Base-by-base conservation (phyloP, 2,888 invertebrate species). In the Cetonia aurata region DNA sequence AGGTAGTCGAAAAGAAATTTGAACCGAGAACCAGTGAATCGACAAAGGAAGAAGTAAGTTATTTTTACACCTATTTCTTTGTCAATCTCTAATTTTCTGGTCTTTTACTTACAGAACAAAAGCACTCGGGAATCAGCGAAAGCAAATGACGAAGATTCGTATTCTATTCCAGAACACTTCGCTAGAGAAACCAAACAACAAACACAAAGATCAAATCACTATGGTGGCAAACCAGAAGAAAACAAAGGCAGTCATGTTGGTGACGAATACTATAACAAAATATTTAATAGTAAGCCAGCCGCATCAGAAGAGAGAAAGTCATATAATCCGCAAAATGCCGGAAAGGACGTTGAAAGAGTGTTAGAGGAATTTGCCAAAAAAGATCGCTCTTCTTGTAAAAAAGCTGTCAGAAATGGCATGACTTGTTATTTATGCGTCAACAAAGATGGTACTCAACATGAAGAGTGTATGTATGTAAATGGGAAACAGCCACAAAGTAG, bases 381-480 rank as follows among this genome's bases (percentile, higher is more conserved):
- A 81, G 92, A 93, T 78, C 86, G 92, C 75, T 89, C 91, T 31
- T 86, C 89, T 8, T 93, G 93, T 80, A 90, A 91, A 78, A 91
- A 91, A 81, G 87, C 91, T 0, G 87, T 89, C 73, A 91, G 91
- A 78, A 90, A 92, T 75, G 91, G 91, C 48, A 92, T 93, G 91
- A 93, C 92, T 0, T 93, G 93, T 80, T 93, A 89, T 80, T 87
- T 91, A 75, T 93, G 93, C 80, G 84, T 89, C 3, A 92, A 92
- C 77, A 87, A 90, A 75, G 87, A 88, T 60, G 92, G 92, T 0
- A 85, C 90, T 60, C 90, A 91, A 81, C 89, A 93, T 78, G 93
- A 93, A 82, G 93, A 93, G 81, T 93, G 93, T 80, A 92, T 93
- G 89, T 93, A 89, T 82, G 88, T 92, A 8, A 91, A 91, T 0